Evolutionary conservation across 2,113 vertebrate genomes (phyloP), one percentile per base, ranked within the genome.

Genomic region (Mungos mungo): DNA sequence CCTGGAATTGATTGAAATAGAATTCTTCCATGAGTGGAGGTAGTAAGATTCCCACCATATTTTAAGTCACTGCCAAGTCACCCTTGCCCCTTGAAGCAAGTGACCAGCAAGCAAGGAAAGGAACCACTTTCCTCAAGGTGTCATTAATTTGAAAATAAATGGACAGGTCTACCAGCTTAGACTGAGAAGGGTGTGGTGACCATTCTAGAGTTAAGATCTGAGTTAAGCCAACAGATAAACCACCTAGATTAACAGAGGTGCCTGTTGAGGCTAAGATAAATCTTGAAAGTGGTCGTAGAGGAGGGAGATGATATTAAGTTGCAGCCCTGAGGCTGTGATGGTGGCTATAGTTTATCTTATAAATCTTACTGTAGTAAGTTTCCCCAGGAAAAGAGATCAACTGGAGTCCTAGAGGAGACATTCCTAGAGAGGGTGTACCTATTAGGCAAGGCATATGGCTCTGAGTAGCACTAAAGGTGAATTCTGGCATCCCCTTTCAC

Each of bases 91-190:
- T 83, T 50, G 81, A 96, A 2, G 13, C 52, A 79, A 88, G 13
- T 82, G 63, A 60, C 10, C 35, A 85, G 38, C 65, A 85, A 66
- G 14, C 74, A 52, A 93, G 74, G 38, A 92, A 82, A 95, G 19
- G 35, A 84, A n/a, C 69, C 31, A 47, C 38, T 88, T 88, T 86
- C 13, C 54, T 90, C 31, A 41, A 66, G 52, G 35, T 80, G 38
- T 14, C 25, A 45, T 72, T 86, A 41, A 63, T 76, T 77, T 90
- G 54, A 93, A 96, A 92, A 84, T 31, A 74, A 95, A 69, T 76
- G 35, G 33, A 10, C 57, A 57, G 45, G 19, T 35, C 6, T 3
- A 65, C 4, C 38, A 71, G 16, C 35, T 79, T 47, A 74, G 52
- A 92, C 8, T 27, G 16, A 86, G 33, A 60, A 79, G 7, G 66